phyloP scores from a whole-genome alignment of 2,888 invertebrate genomes.

The Tiliacea citrago region DNA sequence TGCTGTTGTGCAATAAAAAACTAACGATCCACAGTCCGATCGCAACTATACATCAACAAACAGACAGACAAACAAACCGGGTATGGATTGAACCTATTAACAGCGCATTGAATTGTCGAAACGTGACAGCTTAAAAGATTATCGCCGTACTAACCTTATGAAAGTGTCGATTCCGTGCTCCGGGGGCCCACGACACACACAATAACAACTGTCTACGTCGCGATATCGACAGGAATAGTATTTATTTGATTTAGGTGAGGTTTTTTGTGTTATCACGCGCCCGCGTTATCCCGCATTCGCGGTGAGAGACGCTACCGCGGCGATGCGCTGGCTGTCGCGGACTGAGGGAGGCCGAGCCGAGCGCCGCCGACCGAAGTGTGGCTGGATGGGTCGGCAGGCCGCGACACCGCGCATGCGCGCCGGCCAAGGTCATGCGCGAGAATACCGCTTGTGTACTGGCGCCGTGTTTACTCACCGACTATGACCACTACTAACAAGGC shows the following conservation, averaged over 20 bases:
- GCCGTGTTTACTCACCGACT: conserved; percentile 68
- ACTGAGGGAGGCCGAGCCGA: conserved; percentile 79
- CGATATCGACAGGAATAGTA: conserved; percentile 45
- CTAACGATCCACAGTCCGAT: conserved; percentile 72
- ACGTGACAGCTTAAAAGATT: conserved; percentile 82
- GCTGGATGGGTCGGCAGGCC: conserved; percentile 69
- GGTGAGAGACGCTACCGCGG: conserved; percentile 68
- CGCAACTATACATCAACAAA: conserved; percentile 69
- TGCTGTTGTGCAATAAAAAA: conserved; percentile 75
- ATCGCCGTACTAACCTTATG: conserved; percentile 78
- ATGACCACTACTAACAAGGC: conserved; percentile 61
- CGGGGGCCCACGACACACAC: conserved; percentile 43
- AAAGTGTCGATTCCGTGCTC: conserved; percentile 58
- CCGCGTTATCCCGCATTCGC: conserved; percentile 53
- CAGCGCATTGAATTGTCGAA: conserved; percentile 83
- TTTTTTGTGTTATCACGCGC: conserved; percentile 68
- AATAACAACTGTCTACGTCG: conserved; percentile 48
- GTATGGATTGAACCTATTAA: conserved; percentile 80
- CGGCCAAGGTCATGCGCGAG: conserved; percentile 84
- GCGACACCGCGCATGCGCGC: conserved; percentile 80
- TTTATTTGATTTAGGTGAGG: conserved; percentile 58
- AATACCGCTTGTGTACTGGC: conserved; percentile 70
- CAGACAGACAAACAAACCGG: conserved; percentile 80
- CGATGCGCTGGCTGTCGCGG: conserved; percentile 78
- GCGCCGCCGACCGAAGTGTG: conserved; percentile 75